Evolutionary conservation across 2,113 vertebrate species (phyloP), one percentile per base, ranked within the genome.

Genomic region (Neolamprologus tretocephalus): DNA sequence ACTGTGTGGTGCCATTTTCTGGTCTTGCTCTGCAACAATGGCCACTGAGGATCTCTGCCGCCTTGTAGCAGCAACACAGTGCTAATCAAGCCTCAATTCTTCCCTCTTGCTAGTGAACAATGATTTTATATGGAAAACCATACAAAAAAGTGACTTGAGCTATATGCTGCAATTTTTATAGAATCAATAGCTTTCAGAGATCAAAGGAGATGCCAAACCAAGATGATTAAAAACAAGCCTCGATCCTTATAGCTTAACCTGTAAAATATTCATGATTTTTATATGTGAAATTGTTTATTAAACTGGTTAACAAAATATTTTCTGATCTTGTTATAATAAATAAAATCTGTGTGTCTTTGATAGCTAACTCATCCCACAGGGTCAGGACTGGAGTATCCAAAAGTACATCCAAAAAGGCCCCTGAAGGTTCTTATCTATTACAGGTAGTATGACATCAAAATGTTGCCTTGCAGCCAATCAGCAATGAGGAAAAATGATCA

Each of bases 381-480:
- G 35, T 21, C 33, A 68, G 63, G 33, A 68, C 4, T 66, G 9
- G 33, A 37, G 33, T 13, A 68, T 0, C 19, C 61, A 37, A 66
- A 66, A 8, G 33, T 37, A 37, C 61, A 66, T 37, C 63, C 33
- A 37, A 37, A 63, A 19, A 35, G 63, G 11, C 33, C 11, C 0
- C 63, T 40, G 63, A 68, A 0, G 63, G 19, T 40, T 68, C 63
- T 68, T 68, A 40, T 68, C 11, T 40, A 68, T 68, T 37, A 0
- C 11, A 21, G 33, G 0, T n/a, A 37, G 33, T 66, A 66, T 66
- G 61, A 37, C 17, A 66, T 68, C 3, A 1, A 37, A 21, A 68
- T 40, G 7, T 40, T 68, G 63, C 63, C 33, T 0, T 0, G 11
- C 33, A 68, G 19, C 55, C 61, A 66, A n/a, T 21, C 33, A 40